Evolutionary conservation across 2,888 invertebrate genomes (phyloP), one percentile per base, ranked within the genome.

Genomic region (Halictus quadricinctus): DNA sequence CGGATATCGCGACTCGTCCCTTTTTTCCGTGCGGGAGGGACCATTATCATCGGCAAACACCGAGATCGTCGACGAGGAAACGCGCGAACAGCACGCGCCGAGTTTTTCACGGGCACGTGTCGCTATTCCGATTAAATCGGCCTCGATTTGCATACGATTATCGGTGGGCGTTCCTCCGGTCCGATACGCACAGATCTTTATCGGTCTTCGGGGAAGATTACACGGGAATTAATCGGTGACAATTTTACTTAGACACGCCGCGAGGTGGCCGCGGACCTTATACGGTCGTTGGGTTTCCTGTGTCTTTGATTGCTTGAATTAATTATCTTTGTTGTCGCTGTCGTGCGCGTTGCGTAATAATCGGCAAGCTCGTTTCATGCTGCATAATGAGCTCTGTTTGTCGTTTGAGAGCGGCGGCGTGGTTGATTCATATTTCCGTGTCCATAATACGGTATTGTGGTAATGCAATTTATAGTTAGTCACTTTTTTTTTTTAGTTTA

Each of bases 101-200:
- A 76, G 85, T 87, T 88, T 90, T 88, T 91, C 88, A 83, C 77
- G 83, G 87, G 87, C 87, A 85, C 88, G 87, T 15, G 72, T 5
- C 60, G 60, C 60, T 13, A 15, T 25, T 25, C 25, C 60, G 60
- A 64, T 64, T 64, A 64, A 64, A 64, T 64, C 73, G 58, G 66
- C 36, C 75, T 79, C 82, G 89, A 91, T 92, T 90, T 90, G 90
- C 91, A 89, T 91, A 88, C 83, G 89, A 90, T 92, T 91, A 91
- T 89, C 72, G 87, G 84, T 91, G 88, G 91, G 91, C 92, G 92
- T 91, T 88, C 84, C 86, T 15, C 77, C 84, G 85, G 64, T 88
- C 81, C 80, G 87, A 89, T 90, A 66, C 36, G 89, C 54, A 8
- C 87, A 87, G 91, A 91, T 92, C 87, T 90, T 87, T 91, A 91